phyloP scores from a whole-genome alignment of 2,797 vertebrate genomes.

The Tokudaia tokunoshimensis region DNA sequence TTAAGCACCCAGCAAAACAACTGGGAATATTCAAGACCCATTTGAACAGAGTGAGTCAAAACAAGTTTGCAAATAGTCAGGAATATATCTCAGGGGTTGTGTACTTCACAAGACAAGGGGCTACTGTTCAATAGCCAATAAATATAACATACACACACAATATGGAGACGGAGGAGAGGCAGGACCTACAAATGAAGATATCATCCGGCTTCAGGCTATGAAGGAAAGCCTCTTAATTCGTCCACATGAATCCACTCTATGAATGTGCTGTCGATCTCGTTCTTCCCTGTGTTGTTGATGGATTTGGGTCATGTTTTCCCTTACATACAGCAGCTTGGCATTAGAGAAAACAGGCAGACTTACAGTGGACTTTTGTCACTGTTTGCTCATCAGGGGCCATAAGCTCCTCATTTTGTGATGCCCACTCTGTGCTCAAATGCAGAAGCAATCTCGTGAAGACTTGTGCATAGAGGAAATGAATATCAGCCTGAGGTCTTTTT shows the following conservation, averaged over 20 bases:
- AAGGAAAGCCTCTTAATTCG: not conserved
- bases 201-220: not conserved
- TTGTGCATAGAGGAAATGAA: not conserved
- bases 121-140: not conserved
- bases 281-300: not conserved
- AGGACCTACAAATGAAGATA: too few relatives aligned
- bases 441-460: not conserved
- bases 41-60: not conserved
- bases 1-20: not conserved
- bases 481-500: not conserved
- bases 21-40: not conserved
- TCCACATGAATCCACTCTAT: not conserved
- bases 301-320: too few relatives aligned
- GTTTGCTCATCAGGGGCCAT: not conserved
- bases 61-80: not conserved
- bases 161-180: too few relatives aligned
- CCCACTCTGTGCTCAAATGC: not conserved
- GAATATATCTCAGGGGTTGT: not conserved
- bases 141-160: not conserved
- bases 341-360: not conserved
- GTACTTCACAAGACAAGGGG: not conserved
- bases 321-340: not conserved
- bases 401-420: not conserved
- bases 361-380: too few relatives aligned
- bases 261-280: not conserved